phyloP scores from a whole-genome alignment of 2,797 vertebrate species.

The Schizopygopsis malacanthus region DNA sequence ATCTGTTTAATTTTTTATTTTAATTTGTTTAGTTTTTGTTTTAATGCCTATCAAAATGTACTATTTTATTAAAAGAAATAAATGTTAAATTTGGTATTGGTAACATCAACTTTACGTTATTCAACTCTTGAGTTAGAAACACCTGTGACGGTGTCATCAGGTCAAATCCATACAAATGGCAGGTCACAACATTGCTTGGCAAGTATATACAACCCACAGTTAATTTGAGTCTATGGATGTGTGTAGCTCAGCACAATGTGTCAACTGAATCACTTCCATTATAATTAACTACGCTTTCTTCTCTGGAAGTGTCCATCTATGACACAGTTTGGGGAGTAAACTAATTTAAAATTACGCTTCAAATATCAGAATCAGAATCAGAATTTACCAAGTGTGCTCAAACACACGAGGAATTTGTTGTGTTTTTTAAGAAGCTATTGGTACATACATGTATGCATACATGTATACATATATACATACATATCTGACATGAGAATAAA shows the following conservation, averaged over 20 bases:
- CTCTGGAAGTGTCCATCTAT: constrained; percentile 6
- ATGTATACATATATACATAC: too few relatives aligned
- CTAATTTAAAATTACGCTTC: background rate
- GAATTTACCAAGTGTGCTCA: too few relatives aligned
- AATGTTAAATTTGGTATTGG: background rate
- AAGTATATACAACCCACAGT: background rate
- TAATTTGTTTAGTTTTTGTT: background rate
- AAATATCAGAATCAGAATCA: too few relatives aligned
- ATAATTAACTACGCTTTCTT: background rate
- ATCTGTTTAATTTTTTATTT: background rate
- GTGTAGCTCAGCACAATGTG: background rate
- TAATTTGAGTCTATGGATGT: background rate
- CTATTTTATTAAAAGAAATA: background rate
- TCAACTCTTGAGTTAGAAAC: background rate
- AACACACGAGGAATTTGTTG: too few relatives aligned
- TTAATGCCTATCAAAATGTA: background rate
- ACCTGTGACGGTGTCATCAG: background rate
- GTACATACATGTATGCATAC: too few relatives aligned
- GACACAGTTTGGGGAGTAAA: background rate
- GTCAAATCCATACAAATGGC: background rate
- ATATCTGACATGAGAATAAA: too few relatives aligned
- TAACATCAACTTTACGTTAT: background rate
- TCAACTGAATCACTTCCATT: background rate
- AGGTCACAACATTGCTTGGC: background rate
- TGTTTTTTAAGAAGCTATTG: too few relatives aligned